Conservation (phyloP, 2,113 vertebrate species). For the Gymnorhina tibicen region DNA sequence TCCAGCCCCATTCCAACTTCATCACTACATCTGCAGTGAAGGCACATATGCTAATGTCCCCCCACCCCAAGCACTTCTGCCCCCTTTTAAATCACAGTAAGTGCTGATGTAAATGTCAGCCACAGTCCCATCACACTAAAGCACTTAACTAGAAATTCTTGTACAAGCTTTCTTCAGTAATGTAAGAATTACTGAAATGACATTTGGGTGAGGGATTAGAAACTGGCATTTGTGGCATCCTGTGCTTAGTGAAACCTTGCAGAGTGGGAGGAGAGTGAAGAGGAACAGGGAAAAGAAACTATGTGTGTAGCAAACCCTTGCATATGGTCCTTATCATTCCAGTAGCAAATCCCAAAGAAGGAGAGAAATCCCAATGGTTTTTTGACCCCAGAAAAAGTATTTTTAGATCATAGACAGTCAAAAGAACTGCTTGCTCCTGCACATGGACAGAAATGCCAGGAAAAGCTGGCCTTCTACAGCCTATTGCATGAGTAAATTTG, state of each 20-base stretch:
- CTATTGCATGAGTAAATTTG: neutral
- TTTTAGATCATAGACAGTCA: neutral
- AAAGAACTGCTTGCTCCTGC: neutral
- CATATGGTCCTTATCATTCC: neutral
- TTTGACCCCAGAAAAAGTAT: neutral
- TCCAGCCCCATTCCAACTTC: neutral
- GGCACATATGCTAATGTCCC: neutral
- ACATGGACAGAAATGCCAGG: neutral
- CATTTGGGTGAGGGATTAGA: conserved; percentile 13
- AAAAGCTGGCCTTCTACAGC: neutral
- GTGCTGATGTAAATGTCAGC: neutral
- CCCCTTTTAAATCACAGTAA: neutral
- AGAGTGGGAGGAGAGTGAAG: neutral
- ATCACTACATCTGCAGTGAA: neutral
- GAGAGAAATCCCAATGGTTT: neutral
- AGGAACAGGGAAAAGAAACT: neutral
- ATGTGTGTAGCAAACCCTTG: neutral
- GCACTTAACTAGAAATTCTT: neutral
- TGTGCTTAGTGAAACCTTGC: neutral
- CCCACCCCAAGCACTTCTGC: neutral
- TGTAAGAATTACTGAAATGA: neutral
- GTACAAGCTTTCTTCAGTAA: neutral
- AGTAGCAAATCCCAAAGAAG: neutral
- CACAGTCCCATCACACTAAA: neutral
- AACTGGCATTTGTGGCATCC: neutral